Evolutionary conservation across 2,888 invertebrate species (phyloP).

Genomic region (Drosophila emarginata): DNA sequence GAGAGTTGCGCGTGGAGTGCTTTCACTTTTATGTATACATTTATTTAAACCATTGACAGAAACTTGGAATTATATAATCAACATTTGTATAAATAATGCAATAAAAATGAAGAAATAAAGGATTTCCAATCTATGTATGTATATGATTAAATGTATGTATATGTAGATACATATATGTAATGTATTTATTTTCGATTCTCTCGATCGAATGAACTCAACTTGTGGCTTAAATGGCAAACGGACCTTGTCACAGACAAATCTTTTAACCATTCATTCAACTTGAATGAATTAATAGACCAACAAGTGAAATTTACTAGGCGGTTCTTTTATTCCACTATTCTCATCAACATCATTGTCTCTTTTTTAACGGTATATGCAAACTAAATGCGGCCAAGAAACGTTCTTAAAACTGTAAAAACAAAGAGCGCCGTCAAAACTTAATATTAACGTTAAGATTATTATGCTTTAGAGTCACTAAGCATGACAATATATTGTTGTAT

Average conservation of each 20-base stretch:
- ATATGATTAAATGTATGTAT: background rate
- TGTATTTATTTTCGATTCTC: background rate
- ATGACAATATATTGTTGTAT: background rate
- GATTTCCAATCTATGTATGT: background rate
- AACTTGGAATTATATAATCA: background rate
- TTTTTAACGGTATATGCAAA: constrained; percentile 67
- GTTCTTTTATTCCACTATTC: background rate
- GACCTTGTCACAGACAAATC: constrained; percentile 27
- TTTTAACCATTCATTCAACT: constrained; percentile 33
- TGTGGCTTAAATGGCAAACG: constrained; percentile 25
- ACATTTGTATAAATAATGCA: background rate
- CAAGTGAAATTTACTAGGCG: constrained; percentile 51
- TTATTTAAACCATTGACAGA: background rate
- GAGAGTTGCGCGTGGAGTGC: background rate
- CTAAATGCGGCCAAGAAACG: constrained; percentile 39
- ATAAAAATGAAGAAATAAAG: background rate
- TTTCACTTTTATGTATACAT: background rate
- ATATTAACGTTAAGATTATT: background rate
- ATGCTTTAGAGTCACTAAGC: background rate
- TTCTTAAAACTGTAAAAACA: constrained; percentile 1
- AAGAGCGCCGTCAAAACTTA: constrained; percentile 21
- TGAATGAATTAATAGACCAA: constrained; percentile 69
- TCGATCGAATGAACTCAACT: background rate
- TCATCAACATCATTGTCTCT: constrained; percentile 23
- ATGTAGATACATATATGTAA: too few relatives aligned